Conservation (phyloP, 2,888 invertebrate genomes). For the Andrena hattorfiana region DNA sequence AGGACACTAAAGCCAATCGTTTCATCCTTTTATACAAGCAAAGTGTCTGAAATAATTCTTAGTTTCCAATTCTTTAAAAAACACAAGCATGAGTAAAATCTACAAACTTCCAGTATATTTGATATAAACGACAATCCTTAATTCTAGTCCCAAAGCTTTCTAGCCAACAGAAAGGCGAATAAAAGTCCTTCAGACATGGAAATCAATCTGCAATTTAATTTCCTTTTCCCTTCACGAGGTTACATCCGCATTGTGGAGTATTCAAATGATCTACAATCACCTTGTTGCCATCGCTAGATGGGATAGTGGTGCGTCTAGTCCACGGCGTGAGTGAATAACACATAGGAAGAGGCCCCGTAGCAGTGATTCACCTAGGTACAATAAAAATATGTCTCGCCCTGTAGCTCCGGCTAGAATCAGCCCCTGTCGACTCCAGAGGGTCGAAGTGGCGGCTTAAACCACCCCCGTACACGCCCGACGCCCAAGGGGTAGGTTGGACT, state of each 20-base stretch:
- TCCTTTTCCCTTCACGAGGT: too few relatives aligned
- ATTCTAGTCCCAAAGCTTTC: too few relatives aligned
- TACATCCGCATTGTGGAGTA: neutral
- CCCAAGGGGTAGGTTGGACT: slow-evolving; percentile 67
- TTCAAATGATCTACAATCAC: neutral
- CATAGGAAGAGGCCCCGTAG: slow-evolving; percentile 35
- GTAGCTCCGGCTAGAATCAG: slow-evolving; percentile 54
- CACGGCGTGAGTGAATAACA: slow-evolving; percentile 35
- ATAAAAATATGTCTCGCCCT: slow-evolving; percentile 74
- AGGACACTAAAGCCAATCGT: too few relatives aligned
- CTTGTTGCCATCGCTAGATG: slow-evolving; percentile 11
- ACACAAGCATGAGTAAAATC: too few relatives aligned
- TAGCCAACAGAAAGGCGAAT: too few relatives aligned
- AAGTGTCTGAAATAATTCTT: too few relatives aligned
- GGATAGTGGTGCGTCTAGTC: neutral
- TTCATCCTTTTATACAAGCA: too few relatives aligned
- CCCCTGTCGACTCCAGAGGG: slow-evolving; percentile 57
- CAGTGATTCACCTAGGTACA: slow-evolving; percentile 75
- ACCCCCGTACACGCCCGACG: slow-evolving; percentile 66
- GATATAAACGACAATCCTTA: too few relatives aligned
- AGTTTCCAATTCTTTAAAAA: too few relatives aligned
- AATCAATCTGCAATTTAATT: too few relatives aligned
- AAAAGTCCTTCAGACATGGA: too few relatives aligned
- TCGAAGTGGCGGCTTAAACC: slow-evolving; percentile 64
- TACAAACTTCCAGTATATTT: too few relatives aligned